A percentile compares a stretch with the other conserved stretches of the same genome.
Evolutionary conservation across 2,888 invertebrate species (phyloP).

Genomic region (Onthophagus sagittarius): DNA sequence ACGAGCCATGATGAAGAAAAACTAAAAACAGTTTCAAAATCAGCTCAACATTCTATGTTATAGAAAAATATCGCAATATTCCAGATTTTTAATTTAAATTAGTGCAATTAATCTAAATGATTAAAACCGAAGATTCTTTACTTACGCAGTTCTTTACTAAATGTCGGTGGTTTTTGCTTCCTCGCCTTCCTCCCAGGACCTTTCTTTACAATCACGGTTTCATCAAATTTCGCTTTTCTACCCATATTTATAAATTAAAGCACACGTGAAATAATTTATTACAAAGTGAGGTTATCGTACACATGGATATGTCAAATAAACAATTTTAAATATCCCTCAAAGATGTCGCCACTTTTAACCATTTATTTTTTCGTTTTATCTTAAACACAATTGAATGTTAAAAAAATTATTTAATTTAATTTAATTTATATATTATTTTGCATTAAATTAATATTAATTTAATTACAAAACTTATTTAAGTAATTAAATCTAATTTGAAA

Average conservation of each 20-base stretch:
- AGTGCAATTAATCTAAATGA: neutral
- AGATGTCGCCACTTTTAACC: neutral
- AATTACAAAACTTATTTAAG: too few species aligned
- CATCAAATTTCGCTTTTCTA: constrained; percentile 76
- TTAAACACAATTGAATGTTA: neutral
- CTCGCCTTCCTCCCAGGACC: constrained; percentile 84
- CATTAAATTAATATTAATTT: too few species aligned
- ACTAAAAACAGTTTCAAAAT: too few species aligned
- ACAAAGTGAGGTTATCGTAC: neutral
- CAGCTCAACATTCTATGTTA: too few species aligned
- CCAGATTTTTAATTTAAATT: too few species aligned
- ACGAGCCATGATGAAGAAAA: too few species aligned
- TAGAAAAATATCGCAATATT: too few species aligned
- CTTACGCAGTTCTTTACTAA: constrained; percentile 56
- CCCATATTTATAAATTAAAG: constrained; percentile 61
- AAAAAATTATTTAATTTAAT: too few species aligned
- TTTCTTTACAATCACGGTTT: constrained; percentile 65
- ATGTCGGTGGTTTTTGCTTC: constrained; percentile 79
- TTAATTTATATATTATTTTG: too few species aligned
- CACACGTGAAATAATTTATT: neutral
- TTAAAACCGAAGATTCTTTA: constrained; percentile 34
- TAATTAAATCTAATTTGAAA: too few species aligned
- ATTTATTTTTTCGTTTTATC: neutral
- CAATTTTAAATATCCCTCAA: neutral
- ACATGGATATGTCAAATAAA: neutral